These are phyloP conservation scores for Aphaenogaster floridana DNA, from an alignment of 1,140 invertebrate genomes.

Conservation along the genomic window DNA sequence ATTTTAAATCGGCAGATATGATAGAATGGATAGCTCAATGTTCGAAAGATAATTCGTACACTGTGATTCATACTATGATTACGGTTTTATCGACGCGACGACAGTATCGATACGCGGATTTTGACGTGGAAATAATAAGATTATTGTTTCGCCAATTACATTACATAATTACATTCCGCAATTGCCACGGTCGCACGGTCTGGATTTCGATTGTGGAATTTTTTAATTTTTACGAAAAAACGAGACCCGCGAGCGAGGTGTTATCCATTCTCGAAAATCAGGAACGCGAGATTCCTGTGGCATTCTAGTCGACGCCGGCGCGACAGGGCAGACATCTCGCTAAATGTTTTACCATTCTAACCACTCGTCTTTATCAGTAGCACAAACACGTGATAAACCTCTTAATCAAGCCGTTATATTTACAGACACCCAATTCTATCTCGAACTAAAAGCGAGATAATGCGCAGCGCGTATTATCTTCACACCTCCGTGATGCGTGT, in stretches of 20 bases:
- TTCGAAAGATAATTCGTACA: slow-evolving; percentile 17
- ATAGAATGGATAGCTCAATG: neutral
- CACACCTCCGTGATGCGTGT: slow-evolving; percentile 10
- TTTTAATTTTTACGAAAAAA: neutral
- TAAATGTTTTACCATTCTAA: slow-evolving; percentile 41
- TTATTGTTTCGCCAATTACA: neutral
- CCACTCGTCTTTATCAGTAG: slow-evolving; percentile 53
- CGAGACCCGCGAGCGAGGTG: neutral
- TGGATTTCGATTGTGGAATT: too few relatives aligned
- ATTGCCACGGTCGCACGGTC: neutral
- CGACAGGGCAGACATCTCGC: neutral
- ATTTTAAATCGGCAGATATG: slow-evolving; percentile 4
- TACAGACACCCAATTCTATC: slow-evolving; percentile 61
- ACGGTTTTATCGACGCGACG: slow-evolving; percentile 8
- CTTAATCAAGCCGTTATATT: slow-evolving; percentile 51
- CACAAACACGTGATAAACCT: slow-evolving; percentile 54
- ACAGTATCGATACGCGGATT: neutral
- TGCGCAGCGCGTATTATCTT: slow-evolving; percentile 31
- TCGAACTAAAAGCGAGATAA: slow-evolving; percentile 39
- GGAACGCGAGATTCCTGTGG: neutral
- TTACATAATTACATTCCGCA: neutral
- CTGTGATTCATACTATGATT: slow-evolving; percentile 15
- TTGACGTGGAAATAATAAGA: neutral
- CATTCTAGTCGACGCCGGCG: neutral
- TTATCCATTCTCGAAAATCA: neutral